Base-by-base conservation (phyloP, 64 coral and sea anemone species). In the Anthopleura sola region DNA sequence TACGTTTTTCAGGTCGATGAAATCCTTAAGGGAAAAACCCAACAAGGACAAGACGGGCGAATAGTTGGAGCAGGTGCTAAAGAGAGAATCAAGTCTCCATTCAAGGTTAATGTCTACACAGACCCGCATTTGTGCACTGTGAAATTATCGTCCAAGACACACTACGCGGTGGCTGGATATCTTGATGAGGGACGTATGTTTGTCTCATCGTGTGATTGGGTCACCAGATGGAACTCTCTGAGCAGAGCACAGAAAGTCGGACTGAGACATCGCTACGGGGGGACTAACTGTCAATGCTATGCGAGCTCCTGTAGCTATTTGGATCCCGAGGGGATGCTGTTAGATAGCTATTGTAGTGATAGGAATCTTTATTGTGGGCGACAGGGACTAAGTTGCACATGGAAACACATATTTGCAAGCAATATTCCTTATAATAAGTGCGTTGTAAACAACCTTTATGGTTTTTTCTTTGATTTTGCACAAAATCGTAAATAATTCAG, bases 391-490 rank as follows among this genome's bases (percentile, higher is more conserved):
- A 11, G 37, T 6, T 79, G 76, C 44, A 23, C 18, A 1, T 79
- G 76, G 76, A 79, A 79, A 18, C 44, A 79, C 17, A 20, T 79
- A 1, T 44, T 48, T 6, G 37, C 9, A 11, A 79, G 24, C 37
- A 17, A 79, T 46, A n/a, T 79, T 48, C 76, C 76, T 46, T 79
- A 79, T 20, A 79, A 47, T 23, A 38, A 48, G 39, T 79, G 76
- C 44, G 39, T 79, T 3, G 5, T 79, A 10, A 47, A 23, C 0
- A 79, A 33, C 1, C 17, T 79, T 12, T 47, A 44, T 79, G 76
- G 76, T 4, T 6, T 44, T 5, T 79, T 44, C 37, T 79, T 79
- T 48, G 66, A 71, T 28, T 71, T 71, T 71, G 31, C 66, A 15
- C n/a, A 71, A 34, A 66, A 66, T 10, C 66, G 66, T 32, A 71